Evolutionary conservation across 2,888 invertebrate species (phyloP).

Genomic region (Rotaria socialis): DNA sequence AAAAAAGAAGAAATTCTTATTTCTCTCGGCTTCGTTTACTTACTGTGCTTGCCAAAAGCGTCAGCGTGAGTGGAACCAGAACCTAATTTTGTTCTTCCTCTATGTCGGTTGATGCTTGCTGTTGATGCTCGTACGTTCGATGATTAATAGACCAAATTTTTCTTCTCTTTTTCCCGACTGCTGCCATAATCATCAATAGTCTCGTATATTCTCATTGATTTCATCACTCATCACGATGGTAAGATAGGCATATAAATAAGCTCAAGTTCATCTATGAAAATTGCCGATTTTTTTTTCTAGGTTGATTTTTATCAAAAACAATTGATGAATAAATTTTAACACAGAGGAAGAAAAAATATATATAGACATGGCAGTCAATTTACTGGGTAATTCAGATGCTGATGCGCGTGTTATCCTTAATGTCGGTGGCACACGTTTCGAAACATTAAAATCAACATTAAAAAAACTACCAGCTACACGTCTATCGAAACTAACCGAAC

Average conservation of each 20-base stretch:
- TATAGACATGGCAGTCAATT: not conserved
- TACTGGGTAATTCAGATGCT: not conserved
- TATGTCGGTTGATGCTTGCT: not conserved
- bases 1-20: constrained; percentile 2
- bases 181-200: not conserved
- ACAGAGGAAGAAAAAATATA: too few relatives aligned
- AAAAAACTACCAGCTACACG: constrained; percentile 90
- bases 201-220: not conserved
- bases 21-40: not conserved
- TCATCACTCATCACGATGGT: not conserved
- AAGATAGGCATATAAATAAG: not conserved
- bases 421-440: constrained; percentile 87
- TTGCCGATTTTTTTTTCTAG: not conserved
- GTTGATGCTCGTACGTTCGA: not conserved
- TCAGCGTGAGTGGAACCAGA: constrained; percentile 11
- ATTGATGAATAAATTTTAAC: too few relatives aligned
- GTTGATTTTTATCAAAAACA: not conserved
- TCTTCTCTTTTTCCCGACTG: not conserved
- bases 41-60: not conserved
- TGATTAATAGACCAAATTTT: constrained; percentile 7
- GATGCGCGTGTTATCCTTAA: constrained; percentile 73
- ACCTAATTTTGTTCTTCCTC: constrained; percentile 27
- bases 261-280: not conserved
- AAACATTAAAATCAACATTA: constrained; percentile 65
- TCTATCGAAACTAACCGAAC: constrained; percentile 76